Evolutionary conservation across 2,797 vertebrate genomes (phyloP).

Genomic region (Meda fulgida): DNA sequence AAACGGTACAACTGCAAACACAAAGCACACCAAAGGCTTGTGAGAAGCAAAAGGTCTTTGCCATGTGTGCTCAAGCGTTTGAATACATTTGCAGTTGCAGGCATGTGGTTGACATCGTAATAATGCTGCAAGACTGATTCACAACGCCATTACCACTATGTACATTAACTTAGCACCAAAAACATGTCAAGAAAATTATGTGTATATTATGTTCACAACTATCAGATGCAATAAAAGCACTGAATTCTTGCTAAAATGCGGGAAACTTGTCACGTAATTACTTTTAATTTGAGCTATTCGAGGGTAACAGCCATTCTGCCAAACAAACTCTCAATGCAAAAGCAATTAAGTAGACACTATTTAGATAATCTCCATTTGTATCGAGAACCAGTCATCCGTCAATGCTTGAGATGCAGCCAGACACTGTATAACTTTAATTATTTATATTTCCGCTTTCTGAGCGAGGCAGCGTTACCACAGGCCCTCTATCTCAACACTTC

Average conservation of each 20-base stretch:
- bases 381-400: constrained; percentile 22
- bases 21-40: not conserved
- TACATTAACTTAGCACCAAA: constrained; percentile 3
- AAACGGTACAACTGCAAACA: constrained; percentile 7
- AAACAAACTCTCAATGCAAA: constrained; percentile 35
- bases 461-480: constrained; percentile 37
- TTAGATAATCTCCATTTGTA: constrained; percentile 43
- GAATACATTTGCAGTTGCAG: not conserved
- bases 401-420: constrained; percentile 32
- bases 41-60: not conserved
- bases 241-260: not conserved
- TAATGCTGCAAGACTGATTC: constrained; percentile 21
- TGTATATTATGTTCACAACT: constrained; percentile 7
- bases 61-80: not conserved
- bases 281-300: not conserved
- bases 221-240: constrained; percentile 1
- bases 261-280: constrained; percentile 22
- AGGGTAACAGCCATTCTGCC: constrained; percentile 2
- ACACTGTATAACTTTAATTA: constrained; percentile 52
- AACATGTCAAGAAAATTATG: constrained; percentile 9
- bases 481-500: constrained; percentile 49
- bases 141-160: not conserved
- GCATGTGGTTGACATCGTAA: constrained; percentile 13
- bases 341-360: constrained; percentile 15
- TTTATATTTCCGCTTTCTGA: constrained; percentile 51